Conservation (phyloP, 2,113 vertebrate genomes). For the Rhabdornis inornatus region DNA sequence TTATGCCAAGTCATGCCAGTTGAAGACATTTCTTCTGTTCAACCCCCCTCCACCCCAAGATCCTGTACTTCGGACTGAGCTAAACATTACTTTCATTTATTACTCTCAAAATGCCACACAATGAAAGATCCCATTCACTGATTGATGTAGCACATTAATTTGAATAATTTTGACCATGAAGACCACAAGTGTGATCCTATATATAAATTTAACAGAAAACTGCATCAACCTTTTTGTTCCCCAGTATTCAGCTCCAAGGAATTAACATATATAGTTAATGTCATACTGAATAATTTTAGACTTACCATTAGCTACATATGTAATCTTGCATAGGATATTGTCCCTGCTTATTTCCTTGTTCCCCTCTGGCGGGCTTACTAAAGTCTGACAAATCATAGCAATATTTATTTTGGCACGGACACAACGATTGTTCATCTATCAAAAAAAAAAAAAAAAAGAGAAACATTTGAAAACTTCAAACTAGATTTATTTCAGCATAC, state of each 20-base stretch:
- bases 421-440: constrained; percentile 83
- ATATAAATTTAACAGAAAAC: not conserved
- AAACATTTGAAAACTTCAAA: not conserved
- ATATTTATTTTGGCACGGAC: constrained; percentile 98
- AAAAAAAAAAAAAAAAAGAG: not conserved
- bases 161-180: not conserved
- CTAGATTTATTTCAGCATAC: not conserved
- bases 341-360: constrained; percentile 94
- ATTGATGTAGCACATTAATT: not conserved
- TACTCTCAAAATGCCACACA: not conserved
- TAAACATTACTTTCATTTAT: not conserved
- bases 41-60: not conserved
- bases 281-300: not conserved
- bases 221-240: not conserved
- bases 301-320: constrained; percentile 96
- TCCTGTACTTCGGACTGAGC: not conserved
- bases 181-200: not conserved
- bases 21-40: not conserved
- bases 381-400: constrained; percentile 96
- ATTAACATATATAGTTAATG: not conserved
- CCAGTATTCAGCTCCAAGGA: not conserved
- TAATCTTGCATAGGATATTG: constrained; percentile 96
- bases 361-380: constrained; percentile 93
- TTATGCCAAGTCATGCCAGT: not conserved
- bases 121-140: not conserved